Evolutionary conservation across 2,797 vertebrate species (phyloP), one percentile per base, ranked within the genome.

Genomic region (Myotis planiceps): DNA sequence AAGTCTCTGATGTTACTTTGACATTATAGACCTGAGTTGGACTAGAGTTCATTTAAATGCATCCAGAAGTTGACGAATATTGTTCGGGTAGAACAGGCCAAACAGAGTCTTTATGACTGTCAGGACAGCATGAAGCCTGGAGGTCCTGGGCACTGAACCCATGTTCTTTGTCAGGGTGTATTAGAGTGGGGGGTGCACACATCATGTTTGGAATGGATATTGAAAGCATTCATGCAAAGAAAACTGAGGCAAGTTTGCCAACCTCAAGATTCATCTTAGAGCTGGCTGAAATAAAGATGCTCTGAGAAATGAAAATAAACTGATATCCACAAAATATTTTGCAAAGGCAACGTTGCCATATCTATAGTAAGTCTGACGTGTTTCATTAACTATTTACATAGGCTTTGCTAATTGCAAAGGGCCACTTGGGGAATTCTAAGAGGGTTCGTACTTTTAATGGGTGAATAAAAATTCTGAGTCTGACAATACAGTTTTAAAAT

Each of bases 321-420:
- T 58, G 76, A 80, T 53, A 29, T 15, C 12, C 63, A 83, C 58
- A 81, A 84, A 79, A 53, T 94, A 39, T 85, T 95, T 75, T 80
- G 72, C 90, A 51, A 86, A 88, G 89, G 79, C 66, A 60, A 34
- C 3, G 12, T 15, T 71, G 58, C 47, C 32, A 42, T 93, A 88
- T 92, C 58, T 82, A 49, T 39, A 29, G 39, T 93, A 58, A 96
- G 63, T 86, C 88, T 92, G 69, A 79, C 80, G 63, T 90, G 78
- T 86, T 93, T 91, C 96, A 96, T 96, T 97, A 96, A 95, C 27
- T 93, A 90, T 95, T 95, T 90, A 92, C 85, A 83, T 16, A 83
- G 69, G 55, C 32, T 91, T 37, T 82, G 92, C 91, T 96, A 96
- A 92, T 93, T 97, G 90, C 83, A 39, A 90, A 86, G 25, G 58